Percentiles rank a stretch among this genome's conserved stretches.
These are phyloP conservation scores for Catalaphyllia jardinei DNA, from an alignment of 64 coral and sea anemone genomes.

Conservation along the genomic window DNA sequence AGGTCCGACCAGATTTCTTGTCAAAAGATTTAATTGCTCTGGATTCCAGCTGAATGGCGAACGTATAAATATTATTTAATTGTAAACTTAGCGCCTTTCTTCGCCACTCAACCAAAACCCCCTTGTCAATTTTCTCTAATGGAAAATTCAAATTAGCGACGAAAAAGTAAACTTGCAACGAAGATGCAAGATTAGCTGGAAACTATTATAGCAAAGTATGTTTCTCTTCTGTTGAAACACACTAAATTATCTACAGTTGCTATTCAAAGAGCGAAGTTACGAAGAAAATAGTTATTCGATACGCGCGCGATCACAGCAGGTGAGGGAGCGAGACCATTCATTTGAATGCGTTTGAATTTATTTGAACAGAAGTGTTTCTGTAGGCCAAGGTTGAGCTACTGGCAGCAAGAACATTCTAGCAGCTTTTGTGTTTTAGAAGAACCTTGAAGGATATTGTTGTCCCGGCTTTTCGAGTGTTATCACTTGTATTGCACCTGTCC, in stretches of 20 bases:
- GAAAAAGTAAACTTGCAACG: background rate
- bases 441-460: background rate
- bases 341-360: background rate
- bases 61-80: constrained; percentile 8
- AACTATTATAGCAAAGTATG: background rate
- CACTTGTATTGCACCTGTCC: background rate
- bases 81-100: background rate
- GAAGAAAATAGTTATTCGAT: background rate
- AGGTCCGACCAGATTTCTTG: background rate
- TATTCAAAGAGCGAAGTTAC: background rate
- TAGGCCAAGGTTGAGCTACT: background rate
- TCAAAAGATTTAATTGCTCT: background rate
- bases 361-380: background rate
- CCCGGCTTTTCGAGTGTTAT: background rate
- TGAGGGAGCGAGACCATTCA: background rate
- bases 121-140: constrained; percentile 21
- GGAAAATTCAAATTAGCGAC: constrained; percentile 45
- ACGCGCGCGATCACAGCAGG: too few relatives aligned
- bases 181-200: background rate
- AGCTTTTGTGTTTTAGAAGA: background rate
- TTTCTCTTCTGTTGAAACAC: background rate
- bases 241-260: background rate
- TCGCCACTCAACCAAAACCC: background rate
- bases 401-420: constrained; percentile 2
- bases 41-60: background rate